Conservation (phyloP, 1,140 invertebrate genomes). For the Trachymyrmex septentrionalis region DNA sequence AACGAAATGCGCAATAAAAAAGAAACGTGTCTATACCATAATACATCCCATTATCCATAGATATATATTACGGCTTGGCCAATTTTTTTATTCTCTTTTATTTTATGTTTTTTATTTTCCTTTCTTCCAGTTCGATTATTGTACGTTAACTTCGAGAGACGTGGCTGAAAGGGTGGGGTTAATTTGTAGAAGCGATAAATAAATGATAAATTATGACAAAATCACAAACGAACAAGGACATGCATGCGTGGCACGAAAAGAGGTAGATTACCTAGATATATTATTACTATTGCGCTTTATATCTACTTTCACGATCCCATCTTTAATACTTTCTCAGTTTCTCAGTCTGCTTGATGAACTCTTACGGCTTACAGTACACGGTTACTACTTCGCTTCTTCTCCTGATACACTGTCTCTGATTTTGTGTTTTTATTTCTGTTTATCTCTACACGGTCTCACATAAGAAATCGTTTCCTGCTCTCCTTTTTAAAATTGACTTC, state of each 20-base stretch:
- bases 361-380: constrained; percentile 63
- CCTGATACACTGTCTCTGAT: constrained; percentile 56
- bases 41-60: constrained; percentile 43
- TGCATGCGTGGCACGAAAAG: constrained; percentile 83
- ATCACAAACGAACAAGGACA: constrained; percentile 75
- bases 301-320: constrained; percentile 61
- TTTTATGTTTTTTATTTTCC: constrained; percentile 3
- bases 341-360: constrained; percentile 65
- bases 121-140: constrained; percentile 29
- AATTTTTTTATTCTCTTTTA: constrained; percentile 10
- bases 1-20: background rate
- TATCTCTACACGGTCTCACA: constrained; percentile 40
- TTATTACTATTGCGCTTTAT: constrained; percentile 73
- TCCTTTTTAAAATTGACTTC: constrained; percentile 25
- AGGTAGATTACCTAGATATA: constrained; percentile 80
- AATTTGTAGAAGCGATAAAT: constrained; percentile 44
- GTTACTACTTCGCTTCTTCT: constrained; percentile 64
- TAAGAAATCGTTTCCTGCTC: constrained; percentile 15
- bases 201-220: constrained; percentile 45
- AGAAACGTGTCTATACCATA: constrained; percentile 25
- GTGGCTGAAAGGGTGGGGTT: constrained; percentile 73
- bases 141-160: constrained; percentile 53
- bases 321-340: constrained; percentile 64
- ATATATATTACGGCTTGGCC: constrained; percentile 26
- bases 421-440: constrained; percentile 66